Evolutionary conservation across 1,140 invertebrate genomes (phyloP).

Genomic region (Matsumurasca onukii): DNA sequence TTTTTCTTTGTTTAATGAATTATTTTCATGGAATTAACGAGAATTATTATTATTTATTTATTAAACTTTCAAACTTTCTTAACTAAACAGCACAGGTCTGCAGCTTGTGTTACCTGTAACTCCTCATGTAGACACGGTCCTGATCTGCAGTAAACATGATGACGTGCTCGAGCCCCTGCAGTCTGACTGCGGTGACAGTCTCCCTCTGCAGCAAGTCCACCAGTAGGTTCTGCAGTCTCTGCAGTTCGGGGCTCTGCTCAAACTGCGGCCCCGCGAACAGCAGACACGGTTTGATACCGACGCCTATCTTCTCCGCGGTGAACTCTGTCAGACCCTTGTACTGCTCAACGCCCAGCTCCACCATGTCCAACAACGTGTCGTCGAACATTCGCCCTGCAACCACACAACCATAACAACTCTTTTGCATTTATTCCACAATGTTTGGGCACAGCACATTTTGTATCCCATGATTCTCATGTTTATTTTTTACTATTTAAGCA

Average conservation of each 20-base stretch:
- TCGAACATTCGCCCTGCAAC: slow-evolving; percentile 78
- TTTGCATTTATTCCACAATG: too few species aligned
- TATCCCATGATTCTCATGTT: too few species aligned
- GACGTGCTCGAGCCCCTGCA: slow-evolving; percentile 93
- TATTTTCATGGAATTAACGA: too few species aligned
- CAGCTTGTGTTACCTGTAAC: slow-evolving; percentile 86
- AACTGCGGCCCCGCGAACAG: slow-evolving; percentile 93
- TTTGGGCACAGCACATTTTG: too few species aligned
- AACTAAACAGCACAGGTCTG: too few species aligned
- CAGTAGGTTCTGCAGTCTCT: slow-evolving; percentile 84
- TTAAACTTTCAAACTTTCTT: too few species aligned
- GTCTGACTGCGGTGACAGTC: slow-evolving; percentile 69
- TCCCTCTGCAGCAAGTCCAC: slow-evolving; percentile 93
- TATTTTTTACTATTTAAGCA: too few species aligned
- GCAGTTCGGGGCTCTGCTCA: slow-evolving; percentile 76
- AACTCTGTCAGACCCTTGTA: slow-evolving; percentile 80
- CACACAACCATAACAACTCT: too few species aligned
- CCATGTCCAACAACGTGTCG: slow-evolving; percentile 90
- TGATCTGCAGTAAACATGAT: slow-evolving; percentile 84
- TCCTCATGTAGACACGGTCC: slow-evolving; percentile 79
- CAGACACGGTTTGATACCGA: slow-evolving; percentile 88
- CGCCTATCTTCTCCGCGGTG: slow-evolving; percentile 72
- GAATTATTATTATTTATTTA: too few species aligned
- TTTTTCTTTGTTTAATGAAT: too few species aligned
- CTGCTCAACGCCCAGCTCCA: slow-evolving; percentile 89